Percentiles rank a stretch among this genome's conserved stretches.
Conservation (phyloP, 2,888 invertebrate species). For the Amblyjoppa fuscipennis region DNA sequence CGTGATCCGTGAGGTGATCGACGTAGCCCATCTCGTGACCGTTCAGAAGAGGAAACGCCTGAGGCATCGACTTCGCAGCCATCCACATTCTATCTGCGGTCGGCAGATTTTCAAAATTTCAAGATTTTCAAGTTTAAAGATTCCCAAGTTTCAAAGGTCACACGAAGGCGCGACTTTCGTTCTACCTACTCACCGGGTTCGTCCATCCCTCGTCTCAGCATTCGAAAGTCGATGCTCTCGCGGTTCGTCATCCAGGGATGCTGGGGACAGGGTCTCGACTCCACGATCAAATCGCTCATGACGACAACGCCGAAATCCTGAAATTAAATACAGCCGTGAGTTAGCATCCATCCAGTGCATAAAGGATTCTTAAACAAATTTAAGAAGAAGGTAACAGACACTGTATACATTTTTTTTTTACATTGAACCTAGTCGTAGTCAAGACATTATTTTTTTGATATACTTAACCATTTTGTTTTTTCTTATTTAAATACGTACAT, state of each 20-base stretch:
- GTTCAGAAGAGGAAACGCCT: conserved; percentile 77
- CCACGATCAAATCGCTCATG: conserved; percentile 86
- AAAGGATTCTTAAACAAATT: no score
- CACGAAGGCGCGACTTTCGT: neutral
- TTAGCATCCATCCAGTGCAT: no score
- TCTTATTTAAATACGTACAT: conserved; percentile 75
- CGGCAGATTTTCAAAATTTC: neutral
- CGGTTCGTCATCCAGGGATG: conserved; percentile 73
- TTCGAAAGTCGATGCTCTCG: conserved; percentile 67
- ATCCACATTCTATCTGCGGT: conserved; percentile 76
- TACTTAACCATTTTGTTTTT: neutral
- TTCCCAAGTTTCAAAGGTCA: no score
- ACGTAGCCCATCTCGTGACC: conserved; percentile 79
- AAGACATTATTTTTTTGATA: neutral
- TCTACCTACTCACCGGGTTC: conserved; percentile 73
- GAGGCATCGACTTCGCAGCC: conserved; percentile 78
- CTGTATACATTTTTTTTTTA: no score
- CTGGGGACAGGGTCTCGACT: conserved; percentile 86
- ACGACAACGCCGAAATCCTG: conserved; percentile 86
- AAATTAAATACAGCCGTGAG: conserved; percentile 76
- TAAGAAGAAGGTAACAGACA: no score
- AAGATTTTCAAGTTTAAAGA: no score
- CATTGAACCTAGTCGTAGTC: no score
- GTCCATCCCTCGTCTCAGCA: conserved; percentile 72
- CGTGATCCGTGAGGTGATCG: conserved; percentile 77